Evolutionary conservation across 1,140 invertebrate species (phyloP).

Genomic region (Heterodera schachtii): DNA sequence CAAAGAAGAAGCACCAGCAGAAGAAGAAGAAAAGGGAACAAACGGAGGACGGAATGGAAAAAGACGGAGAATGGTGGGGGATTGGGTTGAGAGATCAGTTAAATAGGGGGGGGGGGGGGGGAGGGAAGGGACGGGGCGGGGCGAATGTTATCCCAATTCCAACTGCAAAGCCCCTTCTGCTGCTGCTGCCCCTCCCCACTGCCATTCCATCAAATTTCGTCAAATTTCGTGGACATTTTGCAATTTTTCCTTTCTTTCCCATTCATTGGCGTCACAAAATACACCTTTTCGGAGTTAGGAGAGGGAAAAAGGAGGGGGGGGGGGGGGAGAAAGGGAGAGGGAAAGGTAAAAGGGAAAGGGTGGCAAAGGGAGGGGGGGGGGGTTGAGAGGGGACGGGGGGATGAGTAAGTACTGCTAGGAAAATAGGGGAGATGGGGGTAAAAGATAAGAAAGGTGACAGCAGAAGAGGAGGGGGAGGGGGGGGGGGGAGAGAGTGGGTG

Average conservation of each 20-base stretch:
- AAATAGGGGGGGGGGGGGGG: not conserved
- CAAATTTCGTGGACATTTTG: conserved; percentile 35
- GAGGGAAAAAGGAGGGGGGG: not conserved
- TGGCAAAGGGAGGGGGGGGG: not conserved
- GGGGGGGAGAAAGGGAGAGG: not conserved
- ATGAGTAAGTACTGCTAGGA: not conserved
- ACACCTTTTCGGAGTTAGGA: not conserved
- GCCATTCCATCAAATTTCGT: not conserved
- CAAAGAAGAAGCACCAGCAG: not conserved
- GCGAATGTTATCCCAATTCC: not conserved
- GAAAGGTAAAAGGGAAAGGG: not conserved
- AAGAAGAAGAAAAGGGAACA: not conserved
- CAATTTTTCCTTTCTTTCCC: conserved; percentile 15
- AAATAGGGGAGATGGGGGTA: not conserved
- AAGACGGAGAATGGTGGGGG: not conserved
- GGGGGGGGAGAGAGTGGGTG: too few relatives aligned
- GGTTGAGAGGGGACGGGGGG: not conserved
- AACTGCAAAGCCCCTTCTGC: not conserved
- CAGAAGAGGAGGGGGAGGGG: not conserved
- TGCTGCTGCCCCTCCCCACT: not conserved
- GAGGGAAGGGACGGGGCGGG: not conserved
- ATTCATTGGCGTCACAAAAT: conserved; percentile 9
- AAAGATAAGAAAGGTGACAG: too few relatives aligned
- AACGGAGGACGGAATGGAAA: not conserved
- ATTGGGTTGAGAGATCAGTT: not conserved